Evolutionary conservation across 2,888 invertebrate genomes (phyloP).

Genomic region (Caenorhabditis auriculariae): DNA sequence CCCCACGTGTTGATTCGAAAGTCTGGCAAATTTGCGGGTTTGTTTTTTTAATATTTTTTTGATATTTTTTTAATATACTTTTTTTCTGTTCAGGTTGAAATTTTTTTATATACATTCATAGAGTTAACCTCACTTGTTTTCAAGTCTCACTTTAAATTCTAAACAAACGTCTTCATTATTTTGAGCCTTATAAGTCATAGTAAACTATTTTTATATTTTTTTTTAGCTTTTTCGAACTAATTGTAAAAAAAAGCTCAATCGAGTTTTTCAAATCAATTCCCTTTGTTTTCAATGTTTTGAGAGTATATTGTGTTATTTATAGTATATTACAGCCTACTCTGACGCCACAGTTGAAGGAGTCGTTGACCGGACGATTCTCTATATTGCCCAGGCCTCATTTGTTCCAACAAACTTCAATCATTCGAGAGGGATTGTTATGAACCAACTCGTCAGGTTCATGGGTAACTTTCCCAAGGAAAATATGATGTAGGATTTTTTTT

Average conservation of each 20-base stretch:
- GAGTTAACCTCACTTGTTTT: too few species aligned
- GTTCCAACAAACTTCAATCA: constrained; percentile 28
- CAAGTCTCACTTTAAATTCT: too few species aligned
- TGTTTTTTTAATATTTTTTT: too few species aligned
- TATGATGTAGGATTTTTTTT: constrained; percentile 4
- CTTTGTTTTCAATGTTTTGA: background rate
- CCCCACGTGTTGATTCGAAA: constrained; percentile 60
- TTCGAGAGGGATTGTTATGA: constrained; percentile 57
- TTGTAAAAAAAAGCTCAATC: background rate
- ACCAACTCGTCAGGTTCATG: constrained; percentile 58
- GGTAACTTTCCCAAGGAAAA: constrained; percentile 18
- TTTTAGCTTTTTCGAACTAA: background rate
- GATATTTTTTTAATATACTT: too few species aligned
- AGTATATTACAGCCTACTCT: constrained; percentile 49
- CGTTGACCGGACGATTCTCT: constrained; percentile 52
- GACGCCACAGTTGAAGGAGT: constrained; percentile 57
- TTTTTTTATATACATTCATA: too few species aligned
- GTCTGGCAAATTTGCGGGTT: constrained; percentile 57
- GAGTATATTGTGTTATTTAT: background rate
- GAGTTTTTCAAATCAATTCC: too few species aligned
- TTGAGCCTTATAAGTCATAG: background rate
- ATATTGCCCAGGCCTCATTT: constrained; percentile 53
- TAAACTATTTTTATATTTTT: background rate
- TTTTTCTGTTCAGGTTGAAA: too few species aligned
- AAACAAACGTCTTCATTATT: background rate